Evolutionary conservation across 92 coral and sea anemone genomes (phyloP), one percentile per base, ranked within the genome.

Genomic region (Siderastrea siderea): DNA sequence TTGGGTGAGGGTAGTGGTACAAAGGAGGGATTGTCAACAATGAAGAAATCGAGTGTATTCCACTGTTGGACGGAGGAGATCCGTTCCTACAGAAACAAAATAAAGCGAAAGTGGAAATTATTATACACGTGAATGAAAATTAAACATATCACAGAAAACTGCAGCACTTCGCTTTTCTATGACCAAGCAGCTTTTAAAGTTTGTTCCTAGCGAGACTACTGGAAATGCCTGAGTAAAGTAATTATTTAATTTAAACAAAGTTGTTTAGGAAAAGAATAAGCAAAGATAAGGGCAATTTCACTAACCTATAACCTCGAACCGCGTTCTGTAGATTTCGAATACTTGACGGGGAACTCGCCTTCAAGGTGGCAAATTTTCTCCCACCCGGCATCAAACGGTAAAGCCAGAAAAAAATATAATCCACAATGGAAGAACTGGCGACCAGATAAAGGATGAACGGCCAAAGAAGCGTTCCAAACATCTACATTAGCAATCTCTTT

Each of bases 361-460:
- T 98, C 52, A 89, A 77, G 63, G 91, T 91, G 77, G 94, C 92
- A 89, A 96, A 88, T 91, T 94, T 95, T 82, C 98, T 94, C 77
- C 97, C 98, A 80, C 96, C 98, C 92, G 99, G 98, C 99, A 98
- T 98, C 88, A 98, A 98, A 95, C 92, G 91, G 88, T 90, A 80
- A 67, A 82, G 88, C 92, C 95, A 90, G 86, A 81, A 71, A 77
- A 75, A 82, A 71, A 91, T 87, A 71, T 91, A 88, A 88, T 91
- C 89, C 88, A 85, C 85, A 63, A 90, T 79, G 79, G 91, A 90
- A 86, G 93, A 93, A 81, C 88, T 87, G 81, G 94, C 91, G 68
- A 95, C 86, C 90, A 93, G 86, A 80, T 84, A 87, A 55, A 89
- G 77, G 74, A 88, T 59, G 82, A 86, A 85, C 85, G 91, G 81